Evolutionary conservation across 2,888 invertebrate species (phyloP).

Genomic region (Eupithecia subfuscata): DNA sequence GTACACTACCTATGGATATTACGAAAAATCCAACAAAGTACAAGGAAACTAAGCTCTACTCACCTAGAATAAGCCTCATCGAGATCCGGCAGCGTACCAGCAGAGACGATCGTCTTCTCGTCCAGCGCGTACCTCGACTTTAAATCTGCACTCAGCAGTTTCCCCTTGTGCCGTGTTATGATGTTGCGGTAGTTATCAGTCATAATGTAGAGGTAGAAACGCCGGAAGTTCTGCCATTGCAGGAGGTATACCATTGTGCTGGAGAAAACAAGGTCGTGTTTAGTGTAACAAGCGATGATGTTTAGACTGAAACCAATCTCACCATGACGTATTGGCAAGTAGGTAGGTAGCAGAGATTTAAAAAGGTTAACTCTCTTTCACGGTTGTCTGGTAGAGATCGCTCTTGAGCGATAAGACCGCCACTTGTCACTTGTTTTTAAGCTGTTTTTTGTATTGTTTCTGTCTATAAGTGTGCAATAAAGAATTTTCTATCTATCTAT

Average conservation of each 20-base stretch:
- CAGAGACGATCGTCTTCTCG: slow-evolving; percentile 92
- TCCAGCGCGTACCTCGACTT: slow-evolving; percentile 87
- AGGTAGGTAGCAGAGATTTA: too few relatives aligned
- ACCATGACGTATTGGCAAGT: too few relatives aligned
- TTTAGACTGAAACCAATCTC: too few relatives aligned
- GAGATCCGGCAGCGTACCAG: slow-evolving; percentile 93
- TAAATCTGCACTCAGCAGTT: slow-evolving; percentile 89
- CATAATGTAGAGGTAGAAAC: slow-evolving; percentile 96
- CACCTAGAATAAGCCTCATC: slow-evolving; percentile 94
- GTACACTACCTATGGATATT: background rate
- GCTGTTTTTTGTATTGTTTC: too few relatives aligned
- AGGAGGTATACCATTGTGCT: slow-evolving; percentile 92
- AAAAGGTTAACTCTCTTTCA: too few relatives aligned
- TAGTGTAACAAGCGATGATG: too few relatives aligned
- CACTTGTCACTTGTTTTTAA: too few relatives aligned
- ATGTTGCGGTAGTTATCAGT: slow-evolving; percentile 95
- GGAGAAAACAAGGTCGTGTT: slow-evolving; percentile 50
- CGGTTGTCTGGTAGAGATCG: too few relatives aligned
- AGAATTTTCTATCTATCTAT: too few relatives aligned
- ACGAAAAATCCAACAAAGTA: background rate
- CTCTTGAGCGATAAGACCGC: too few relatives aligned
- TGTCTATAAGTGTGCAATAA: too few relatives aligned
- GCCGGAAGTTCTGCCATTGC: slow-evolving; percentile 95
- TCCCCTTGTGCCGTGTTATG: slow-evolving; percentile 91
- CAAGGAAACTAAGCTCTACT: slow-evolving; percentile 18